phyloP scores from a whole-genome alignment of 2,888 invertebrate species.

The Heliconius ismenius region DNA sequence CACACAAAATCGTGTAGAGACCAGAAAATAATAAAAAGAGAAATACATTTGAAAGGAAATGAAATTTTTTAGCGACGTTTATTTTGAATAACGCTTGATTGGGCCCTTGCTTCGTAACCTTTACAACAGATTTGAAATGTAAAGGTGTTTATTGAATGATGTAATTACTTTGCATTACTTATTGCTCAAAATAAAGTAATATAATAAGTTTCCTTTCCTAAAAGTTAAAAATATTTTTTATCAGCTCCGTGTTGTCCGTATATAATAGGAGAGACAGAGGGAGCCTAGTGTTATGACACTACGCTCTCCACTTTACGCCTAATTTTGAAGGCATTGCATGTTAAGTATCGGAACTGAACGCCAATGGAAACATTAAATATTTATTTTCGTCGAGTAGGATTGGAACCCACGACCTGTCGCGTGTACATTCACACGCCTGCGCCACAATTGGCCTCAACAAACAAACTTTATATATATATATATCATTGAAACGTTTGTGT shows the following conservation, averaged over 20 bases:
- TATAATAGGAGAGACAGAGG: too few relatives aligned
- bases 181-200: background rate
- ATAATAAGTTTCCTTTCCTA: background rate
- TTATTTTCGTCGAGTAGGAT: too few relatives aligned
- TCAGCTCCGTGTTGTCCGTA: too few relatives aligned
- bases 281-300: too few relatives aligned
- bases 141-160: constrained; percentile 18
- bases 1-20: background rate
- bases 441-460: too few relatives aligned
- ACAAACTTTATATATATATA: background rate
- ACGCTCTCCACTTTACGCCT: too few relatives aligned
- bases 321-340: too few relatives aligned
- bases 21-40: background rate
- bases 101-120: constrained; percentile 7
- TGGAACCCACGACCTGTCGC: too few relatives aligned
- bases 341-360: too few relatives aligned
- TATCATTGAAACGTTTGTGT: background rate
- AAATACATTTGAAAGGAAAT: constrained; percentile 11
- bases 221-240: background rate
- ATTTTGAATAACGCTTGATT: constrained; percentile 31
- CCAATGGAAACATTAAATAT: too few relatives aligned
- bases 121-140: constrained; percentile 14
- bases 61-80: background rate
- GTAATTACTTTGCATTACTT: background rate
- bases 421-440: too few relatives aligned